Evolutionary conservation across 2,797 vertebrate species (phyloP), one percentile per base, ranked within the genome.

Genomic region (Numenius phaeopus): DNA sequence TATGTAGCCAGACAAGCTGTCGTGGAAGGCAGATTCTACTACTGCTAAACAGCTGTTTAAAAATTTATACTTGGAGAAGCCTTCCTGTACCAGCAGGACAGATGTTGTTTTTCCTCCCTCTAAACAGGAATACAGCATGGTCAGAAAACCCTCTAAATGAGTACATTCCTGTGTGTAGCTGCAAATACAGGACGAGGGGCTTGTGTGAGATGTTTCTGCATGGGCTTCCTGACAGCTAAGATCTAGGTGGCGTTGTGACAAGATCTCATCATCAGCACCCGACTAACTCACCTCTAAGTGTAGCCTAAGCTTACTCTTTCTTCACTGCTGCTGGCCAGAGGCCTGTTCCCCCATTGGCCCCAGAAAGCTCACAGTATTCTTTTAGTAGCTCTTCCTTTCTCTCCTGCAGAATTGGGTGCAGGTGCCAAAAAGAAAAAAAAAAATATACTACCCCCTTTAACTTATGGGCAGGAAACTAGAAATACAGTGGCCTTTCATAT

Each of bases 91-190:
- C 52, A 75, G 70, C 40, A 66, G 34, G 52, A 54, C 39, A 78
- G 1, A 0, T 52, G 11, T 1, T 73, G 29, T 4, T 18, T 77
- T 84, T 26, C 26, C 26, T 52, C 10, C 20, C 30, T 65, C 72
- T 73, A 11, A 65, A 50, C 3, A 49, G 32, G n/a, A 72, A 19
- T 11, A 39, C 44, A 58, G 0, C 6, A 54, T 6, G 9, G 11
- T 39, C 49, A 16, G 11, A 57, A 89, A 80, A 24, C 7, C 37
- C 12, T 23, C 29, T 22, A 23, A 46, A 13, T 20, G 13, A n/a
- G 29, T 44, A 71, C 24, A n/a, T 0, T 0, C 9, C 47, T 70
- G 15, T 24, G 37, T 24, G 18, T 32, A 50, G 44, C 62, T 86
- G 69, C 64, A 77, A 39, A 57, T 42, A 14, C 54, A 64, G 12